These are phyloP conservation scores for Nephrotoma flavescens DNA, from an alignment of 2,888 invertebrate species.

Conservation along the genomic window DNA sequence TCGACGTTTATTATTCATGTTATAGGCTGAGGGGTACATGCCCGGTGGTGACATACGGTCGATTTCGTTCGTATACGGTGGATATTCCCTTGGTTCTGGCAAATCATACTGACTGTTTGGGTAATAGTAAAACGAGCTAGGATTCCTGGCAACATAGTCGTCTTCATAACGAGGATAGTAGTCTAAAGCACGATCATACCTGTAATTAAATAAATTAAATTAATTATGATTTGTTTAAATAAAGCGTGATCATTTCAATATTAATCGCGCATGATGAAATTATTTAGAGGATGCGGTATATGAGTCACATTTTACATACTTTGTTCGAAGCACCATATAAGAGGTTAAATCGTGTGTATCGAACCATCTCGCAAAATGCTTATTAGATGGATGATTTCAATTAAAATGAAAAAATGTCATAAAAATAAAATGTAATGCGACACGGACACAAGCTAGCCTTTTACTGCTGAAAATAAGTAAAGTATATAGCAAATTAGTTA, in stretches of 20 bases:
- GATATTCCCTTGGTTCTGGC: constrained; percentile 25
- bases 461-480: neutral
- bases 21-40: constrained; percentile 17
- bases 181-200: constrained; percentile 26
- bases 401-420: neutral
- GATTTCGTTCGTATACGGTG: constrained; percentile 24
- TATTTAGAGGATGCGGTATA: neutral
- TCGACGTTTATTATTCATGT: constrained; percentile 31
- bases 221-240: too few relatives aligned
- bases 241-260: neutral
- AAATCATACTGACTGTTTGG: constrained; percentile 29
- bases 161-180: constrained; percentile 27
- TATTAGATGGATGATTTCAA: neutral
- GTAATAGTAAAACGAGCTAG: constrained; percentile 28
- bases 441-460: neutral
- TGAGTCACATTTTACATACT: neutral
- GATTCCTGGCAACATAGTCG: constrained; percentile 24
- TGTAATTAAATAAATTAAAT: constrained; percentile 11
- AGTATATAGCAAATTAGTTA: too few relatives aligned
- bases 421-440: neutral
- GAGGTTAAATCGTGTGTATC: neutral
- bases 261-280: neutral
- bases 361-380: neutral
- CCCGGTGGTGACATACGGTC: constrained; percentile 24
- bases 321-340: neutral